Evolutionary conservation across 2,888 invertebrate genomes (phyloP).

Genomic region (Mesochorus sp.): DNA sequence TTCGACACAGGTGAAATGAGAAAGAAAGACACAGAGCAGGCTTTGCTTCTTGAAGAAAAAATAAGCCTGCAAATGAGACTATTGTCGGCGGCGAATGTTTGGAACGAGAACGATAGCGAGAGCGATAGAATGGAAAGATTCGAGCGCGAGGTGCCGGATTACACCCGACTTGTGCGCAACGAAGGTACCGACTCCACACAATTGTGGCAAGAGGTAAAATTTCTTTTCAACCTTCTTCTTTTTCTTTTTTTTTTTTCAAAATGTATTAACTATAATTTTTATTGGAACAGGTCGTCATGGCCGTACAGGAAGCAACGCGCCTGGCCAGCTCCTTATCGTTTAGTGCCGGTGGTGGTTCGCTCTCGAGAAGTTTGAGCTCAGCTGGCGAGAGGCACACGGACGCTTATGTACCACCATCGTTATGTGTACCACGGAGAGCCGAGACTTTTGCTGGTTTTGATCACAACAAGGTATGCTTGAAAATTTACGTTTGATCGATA

Average conservation of each 20-base stretch:
- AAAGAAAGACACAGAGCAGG: conserved; percentile 94
- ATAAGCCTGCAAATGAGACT: conserved; percentile 92
- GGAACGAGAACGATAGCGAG: conserved; percentile 77
- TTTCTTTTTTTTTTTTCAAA: neutral
- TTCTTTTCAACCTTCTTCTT: neutral
- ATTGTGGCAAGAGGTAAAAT: conserved; percentile 90
- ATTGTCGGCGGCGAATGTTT: conserved; percentile 86
- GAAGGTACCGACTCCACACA: conserved; percentile 90
- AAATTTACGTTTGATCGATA: neutral
- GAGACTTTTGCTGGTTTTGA: conserved; percentile 99
- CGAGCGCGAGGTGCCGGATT: conserved; percentile 84
- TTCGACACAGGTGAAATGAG: conserved; percentile 88
- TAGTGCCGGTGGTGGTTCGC: conserved; percentile 86
- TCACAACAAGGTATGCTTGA: conserved; percentile 78
- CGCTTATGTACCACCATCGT: conserved; percentile 91
- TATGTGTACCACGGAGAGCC: conserved; percentile 91
- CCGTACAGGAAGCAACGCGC: conserved; percentile 87
- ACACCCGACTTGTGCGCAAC: conserved; percentile 88
- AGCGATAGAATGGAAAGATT: conserved; percentile 70
- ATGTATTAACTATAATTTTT: neutral
- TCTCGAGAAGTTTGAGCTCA: conserved; percentile 95
- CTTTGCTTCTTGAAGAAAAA: conserved; percentile 93
- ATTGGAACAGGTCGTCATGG: conserved; percentile 73
- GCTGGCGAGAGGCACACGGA: conserved; percentile 96
- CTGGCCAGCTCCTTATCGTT: conserved; percentile 89